Evolutionary conservation across 2,113 vertebrate species (phyloP), one percentile per base, ranked within the genome.

Genomic region (Alligator sinensis): DNA sequence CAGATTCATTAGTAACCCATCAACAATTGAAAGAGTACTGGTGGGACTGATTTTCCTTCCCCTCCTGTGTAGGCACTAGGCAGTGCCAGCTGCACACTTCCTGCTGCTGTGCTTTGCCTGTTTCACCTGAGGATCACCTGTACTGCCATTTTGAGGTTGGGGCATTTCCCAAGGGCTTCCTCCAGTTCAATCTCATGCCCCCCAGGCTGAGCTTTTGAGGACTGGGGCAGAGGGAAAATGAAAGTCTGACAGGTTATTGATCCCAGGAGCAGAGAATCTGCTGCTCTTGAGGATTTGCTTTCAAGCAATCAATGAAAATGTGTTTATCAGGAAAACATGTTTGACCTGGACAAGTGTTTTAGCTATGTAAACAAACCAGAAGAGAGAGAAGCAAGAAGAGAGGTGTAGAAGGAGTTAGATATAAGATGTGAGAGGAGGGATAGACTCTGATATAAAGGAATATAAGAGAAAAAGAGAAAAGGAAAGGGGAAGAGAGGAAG

Each of bases 271-370:
- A 84, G 72, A 92, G 86, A 91, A 89, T 76, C 78, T 84, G 54
- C 89, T 91, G 1, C 59, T 93, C 88, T 15, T 80, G 86, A 92
- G 77, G 82, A 77, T 90, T 60, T 94, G 78, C 85, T 96, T 96
- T 91, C 86, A 89, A 93, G 89, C 77, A 95, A 92, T 97, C 97
- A 94, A 94, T 97, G 95, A 84, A 89, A 96, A 95, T 82, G 80
- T 86, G 78, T 96, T 97, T 98, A 97, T 96, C 91, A 82, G 85
- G 68, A 60, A 94, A 81, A 64, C 0, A 1, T 27, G 76, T 82
- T 92, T 96, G 96, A 91, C 91, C 91, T 12, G 75, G 66, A 80
- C 88, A 92, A 94, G 90, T 77, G 83, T 94, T 94, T 83, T 22
- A 95, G 63, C 82, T 90, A 34, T 94, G 79, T 87, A 87, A 96